Conservation (phyloP, 2,888 invertebrate species). For the Apamea crenata region DNA sequence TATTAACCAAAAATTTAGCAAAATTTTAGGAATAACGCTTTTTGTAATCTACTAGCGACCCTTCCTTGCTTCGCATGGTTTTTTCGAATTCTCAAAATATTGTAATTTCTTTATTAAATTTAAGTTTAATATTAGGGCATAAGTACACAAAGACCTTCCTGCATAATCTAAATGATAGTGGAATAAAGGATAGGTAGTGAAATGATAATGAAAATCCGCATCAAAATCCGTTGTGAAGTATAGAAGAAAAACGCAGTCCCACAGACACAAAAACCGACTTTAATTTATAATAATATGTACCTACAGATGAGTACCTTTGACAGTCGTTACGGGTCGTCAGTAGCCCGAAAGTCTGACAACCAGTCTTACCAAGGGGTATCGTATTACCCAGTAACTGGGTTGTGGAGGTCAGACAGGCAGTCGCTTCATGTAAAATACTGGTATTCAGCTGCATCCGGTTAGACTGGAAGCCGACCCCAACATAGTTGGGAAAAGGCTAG, state of each 20-base stretch:
- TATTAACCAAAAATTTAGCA: slow-evolving; percentile 12
- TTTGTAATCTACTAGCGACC: slow-evolving; percentile 4
- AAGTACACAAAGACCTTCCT: background rate
- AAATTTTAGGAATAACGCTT: background rate
- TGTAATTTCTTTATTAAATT: background rate
- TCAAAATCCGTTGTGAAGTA: background rate
- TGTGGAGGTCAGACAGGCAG: no score
- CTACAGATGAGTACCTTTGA: no score
- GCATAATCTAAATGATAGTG: background rate
- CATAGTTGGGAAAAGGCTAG: no score
- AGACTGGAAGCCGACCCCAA: no score
- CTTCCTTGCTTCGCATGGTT: background rate
- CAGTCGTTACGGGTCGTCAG: no score
- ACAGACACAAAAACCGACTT: background rate
- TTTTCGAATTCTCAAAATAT: background rate
- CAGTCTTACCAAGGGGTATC: no score
- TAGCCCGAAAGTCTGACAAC: no score
- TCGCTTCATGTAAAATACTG: no score
- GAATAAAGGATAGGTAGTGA: no score
- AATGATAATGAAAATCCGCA: background rate
- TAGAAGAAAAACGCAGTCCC: background rate
- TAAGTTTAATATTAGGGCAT: background rate
- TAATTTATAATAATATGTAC: background rate
- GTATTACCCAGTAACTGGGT: no score
- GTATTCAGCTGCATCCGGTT: no score